A percentile compares a stretch with the other conserved stretches of the same genome.
Conservation (phyloP, 2,888 invertebrate genomes). For the Drosophila ustulata region DNA sequence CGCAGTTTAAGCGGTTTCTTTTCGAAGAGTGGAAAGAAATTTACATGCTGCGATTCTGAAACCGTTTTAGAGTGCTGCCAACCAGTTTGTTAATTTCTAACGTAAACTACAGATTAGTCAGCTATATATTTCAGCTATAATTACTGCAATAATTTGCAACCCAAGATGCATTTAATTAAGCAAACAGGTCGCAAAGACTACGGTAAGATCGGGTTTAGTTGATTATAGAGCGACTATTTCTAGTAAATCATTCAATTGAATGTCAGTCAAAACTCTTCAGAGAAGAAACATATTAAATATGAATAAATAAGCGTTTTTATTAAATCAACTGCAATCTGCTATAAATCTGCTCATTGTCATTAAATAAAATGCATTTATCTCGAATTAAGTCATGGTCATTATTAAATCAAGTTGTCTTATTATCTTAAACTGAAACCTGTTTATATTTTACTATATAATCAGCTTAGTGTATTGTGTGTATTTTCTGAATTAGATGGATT, state of each 20-base stretch:
- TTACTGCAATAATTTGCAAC: background rate
- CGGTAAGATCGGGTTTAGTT: background rate
- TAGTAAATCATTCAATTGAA: background rate
- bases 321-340: no score
- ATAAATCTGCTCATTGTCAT: background rate
- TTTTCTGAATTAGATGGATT: background rate
- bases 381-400: background rate
- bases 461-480: background rate
- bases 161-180: background rate
- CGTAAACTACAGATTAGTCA: background rate
- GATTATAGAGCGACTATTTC: background rate
- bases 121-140: conserved; percentile 5
- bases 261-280: background rate
- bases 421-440: background rate
- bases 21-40: background rate
- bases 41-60: background rate
- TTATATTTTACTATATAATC: background rate
- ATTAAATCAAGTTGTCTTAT: background rate
- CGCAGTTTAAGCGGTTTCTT: background rate
- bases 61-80: background rate
- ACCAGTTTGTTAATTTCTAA: conserved; percentile 7
- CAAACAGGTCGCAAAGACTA: background rate
- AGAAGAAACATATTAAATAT: background rate
- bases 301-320: background rate
- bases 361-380: background rate